Conservation (phyloP, 2,113 vertebrate genomes). For the Numida meleagris region DNA sequence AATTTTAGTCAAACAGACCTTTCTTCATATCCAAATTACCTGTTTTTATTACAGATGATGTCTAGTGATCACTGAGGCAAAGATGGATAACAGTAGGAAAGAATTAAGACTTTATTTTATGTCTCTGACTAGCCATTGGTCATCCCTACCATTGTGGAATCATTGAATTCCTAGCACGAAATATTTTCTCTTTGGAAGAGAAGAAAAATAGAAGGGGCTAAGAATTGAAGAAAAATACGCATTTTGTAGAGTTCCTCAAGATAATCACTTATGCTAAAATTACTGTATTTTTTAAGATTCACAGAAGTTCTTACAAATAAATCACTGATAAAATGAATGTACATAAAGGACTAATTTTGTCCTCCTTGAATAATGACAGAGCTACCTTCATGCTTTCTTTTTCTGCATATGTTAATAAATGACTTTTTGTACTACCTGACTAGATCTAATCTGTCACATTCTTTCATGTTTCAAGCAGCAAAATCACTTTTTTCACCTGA, state of each 20-base stretch:
- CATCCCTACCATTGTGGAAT: background rate
- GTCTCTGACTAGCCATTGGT: background rate
- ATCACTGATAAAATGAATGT: constrained; percentile 41
- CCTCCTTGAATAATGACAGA: constrained; percentile 23
- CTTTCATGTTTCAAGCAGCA: constrained; percentile 23
- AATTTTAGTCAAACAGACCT: background rate
- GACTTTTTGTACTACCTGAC: constrained; percentile 38
- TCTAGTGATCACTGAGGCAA: background rate
- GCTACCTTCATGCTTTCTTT: constrained; percentile 38
- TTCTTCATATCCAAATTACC: background rate
- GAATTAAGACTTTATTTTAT: background rate
- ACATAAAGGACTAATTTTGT: constrained; percentile 59
- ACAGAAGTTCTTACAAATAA: constrained; percentile 34
- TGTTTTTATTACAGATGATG: background rate
- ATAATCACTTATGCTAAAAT: constrained; percentile 12
- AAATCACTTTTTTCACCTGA: constrained; percentile 18
- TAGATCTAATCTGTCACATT: constrained; percentile 42
- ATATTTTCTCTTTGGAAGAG: background rate
- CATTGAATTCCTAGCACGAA: background rate
- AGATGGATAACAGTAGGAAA: background rate
- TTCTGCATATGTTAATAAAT: constrained; percentile 34
- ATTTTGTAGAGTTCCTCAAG: background rate
- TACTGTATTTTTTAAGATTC: background rate
- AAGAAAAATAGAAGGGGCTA: background rate
- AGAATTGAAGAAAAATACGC: background rate